These are phyloP conservation scores for Geophilus truncorum DNA, from an alignment of 2,888 invertebrate genomes.

Conservation along the genomic window DNA sequence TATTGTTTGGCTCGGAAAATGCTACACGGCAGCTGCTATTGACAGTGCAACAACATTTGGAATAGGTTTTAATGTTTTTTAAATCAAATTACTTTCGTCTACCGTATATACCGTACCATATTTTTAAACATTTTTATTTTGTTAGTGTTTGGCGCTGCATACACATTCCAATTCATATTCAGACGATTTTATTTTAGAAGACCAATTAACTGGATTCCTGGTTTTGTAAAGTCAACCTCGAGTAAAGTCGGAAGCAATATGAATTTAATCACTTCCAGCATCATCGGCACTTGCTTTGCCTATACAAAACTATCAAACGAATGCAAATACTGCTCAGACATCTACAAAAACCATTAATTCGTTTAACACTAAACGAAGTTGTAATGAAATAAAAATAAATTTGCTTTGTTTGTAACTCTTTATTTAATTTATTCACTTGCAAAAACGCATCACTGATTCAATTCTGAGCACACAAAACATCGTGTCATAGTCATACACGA, in stretches of 20 bases:
- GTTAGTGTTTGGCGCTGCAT: neutral
- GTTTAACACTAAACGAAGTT: neutral
- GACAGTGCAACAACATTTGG: neutral
- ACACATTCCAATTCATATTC: neutral
- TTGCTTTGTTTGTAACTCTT: neutral
- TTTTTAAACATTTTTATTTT: no score
- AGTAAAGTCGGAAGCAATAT: neutral
- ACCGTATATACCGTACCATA: no score
- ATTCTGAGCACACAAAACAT: no score
- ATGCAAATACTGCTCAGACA: neutral
- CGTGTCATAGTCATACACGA: no score
- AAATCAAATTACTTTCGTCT: neutral
- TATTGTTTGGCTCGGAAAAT: neutral
- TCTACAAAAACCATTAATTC: neutral
- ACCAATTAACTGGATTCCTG: neutral
- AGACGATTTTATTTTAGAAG: neutral
- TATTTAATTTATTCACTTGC: neutral
- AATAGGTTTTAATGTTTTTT: neutral
- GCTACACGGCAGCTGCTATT: neutral
- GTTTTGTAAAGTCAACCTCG: neutral
- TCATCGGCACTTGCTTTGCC: neutral
- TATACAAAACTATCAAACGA: neutral
- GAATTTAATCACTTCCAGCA: neutral
- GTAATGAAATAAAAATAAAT: neutral
- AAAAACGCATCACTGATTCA: neutral